A percentile compares a stretch with the other conserved stretches of the same genome.
phyloP scores from a whole-genome alignment of 2,888 invertebrate genomes.

The Ypsolopha sequella region DNA sequence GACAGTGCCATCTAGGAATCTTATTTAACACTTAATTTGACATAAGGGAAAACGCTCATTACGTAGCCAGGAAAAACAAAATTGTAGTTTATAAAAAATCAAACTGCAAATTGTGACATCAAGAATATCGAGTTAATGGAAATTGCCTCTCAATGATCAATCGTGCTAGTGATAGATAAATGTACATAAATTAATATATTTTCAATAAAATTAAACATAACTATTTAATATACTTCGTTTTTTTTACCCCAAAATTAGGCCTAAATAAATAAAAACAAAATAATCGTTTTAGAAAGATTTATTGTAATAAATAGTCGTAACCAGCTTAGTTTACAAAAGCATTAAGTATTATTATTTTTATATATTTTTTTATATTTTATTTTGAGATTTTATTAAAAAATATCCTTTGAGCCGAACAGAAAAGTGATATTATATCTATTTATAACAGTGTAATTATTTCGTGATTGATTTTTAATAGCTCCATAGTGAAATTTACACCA shows the following conservation, averaged over 20 bases:
- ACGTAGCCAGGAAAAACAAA: too few relatives aligned
- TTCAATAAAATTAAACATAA: too few relatives aligned
- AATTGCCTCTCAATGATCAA: too few relatives aligned
- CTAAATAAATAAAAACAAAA: constrained; percentile 29
- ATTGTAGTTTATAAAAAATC: too few relatives aligned
- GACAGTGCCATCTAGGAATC: too few relatives aligned
- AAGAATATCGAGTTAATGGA: too few relatives aligned
- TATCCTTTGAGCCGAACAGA: constrained; percentile 18
- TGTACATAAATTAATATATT: too few relatives aligned
- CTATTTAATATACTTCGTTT: constrained; percentile 2
- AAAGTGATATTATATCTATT: neutral
- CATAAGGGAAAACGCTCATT: too few relatives aligned
- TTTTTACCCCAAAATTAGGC: neutral
- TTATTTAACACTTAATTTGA: too few relatives aligned
- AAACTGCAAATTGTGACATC: too few relatives aligned
- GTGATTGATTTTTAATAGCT: neutral
- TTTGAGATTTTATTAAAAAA: constrained; percentile 26
- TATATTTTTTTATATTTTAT: constrained; percentile 17
- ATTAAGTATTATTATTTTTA: constrained; percentile 42
- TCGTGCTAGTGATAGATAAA: too few relatives aligned
- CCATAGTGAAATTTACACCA: neutral
- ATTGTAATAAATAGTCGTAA: constrained; percentile 54
- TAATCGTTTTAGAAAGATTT: constrained; percentile 50
- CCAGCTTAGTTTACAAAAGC: constrained; percentile 62
- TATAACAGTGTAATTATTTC: too few relatives aligned